Evolutionary conservation across 23 tunicate species (phyloP), one percentile per base, ranked within the genome.

Genomic region (Ciona savignyi): DNA sequence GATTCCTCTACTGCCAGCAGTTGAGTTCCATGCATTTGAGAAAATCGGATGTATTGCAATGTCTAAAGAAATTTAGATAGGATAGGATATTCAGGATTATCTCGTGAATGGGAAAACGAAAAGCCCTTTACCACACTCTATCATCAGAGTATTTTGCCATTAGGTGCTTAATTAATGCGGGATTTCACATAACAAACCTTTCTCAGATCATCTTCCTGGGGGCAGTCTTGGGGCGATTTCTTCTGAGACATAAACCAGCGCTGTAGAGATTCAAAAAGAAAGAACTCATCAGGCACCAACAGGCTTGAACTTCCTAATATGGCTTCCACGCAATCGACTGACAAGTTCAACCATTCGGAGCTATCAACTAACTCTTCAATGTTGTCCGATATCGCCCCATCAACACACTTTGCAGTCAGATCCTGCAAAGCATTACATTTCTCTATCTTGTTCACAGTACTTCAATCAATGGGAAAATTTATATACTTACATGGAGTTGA

Each of bases 301-400:
- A 95, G 70, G 62, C 89, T 83, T 0, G 95, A 87, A 48, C 90
- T 74, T 27, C 65, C 35, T 51, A 93, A 31, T 48, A 85, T 81
- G 60, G 86, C 81, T 60, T 85, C 98, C 0, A 85, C 68, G 73
- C 92, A 85, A 68, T 81, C 87, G 27, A 66, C 80, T 2, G 86
- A 63, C 33, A 92, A 67, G 0, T 62, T 60, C 29, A 80, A 74
- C 93, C 98, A 92, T 42, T 80, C 80, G 31, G 81, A 67, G 2
- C 95, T 75, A 15, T 87, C 89, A 70, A 95, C 82, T 25, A 95
- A 65, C 29, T 95, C 99, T 61, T 83, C 87, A 29, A 83, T 71
- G 63, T 83, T 79, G 49, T 95, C 99, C 20, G 99, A 74, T 31
- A 95, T 88, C 1, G 94, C 99, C 23, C 99, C 99, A 63, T 95